These are phyloP conservation scores for Zosterops lateralis DNA, from an alignment of 2,113 vertebrate species.

Conservation along the genomic window DNA sequence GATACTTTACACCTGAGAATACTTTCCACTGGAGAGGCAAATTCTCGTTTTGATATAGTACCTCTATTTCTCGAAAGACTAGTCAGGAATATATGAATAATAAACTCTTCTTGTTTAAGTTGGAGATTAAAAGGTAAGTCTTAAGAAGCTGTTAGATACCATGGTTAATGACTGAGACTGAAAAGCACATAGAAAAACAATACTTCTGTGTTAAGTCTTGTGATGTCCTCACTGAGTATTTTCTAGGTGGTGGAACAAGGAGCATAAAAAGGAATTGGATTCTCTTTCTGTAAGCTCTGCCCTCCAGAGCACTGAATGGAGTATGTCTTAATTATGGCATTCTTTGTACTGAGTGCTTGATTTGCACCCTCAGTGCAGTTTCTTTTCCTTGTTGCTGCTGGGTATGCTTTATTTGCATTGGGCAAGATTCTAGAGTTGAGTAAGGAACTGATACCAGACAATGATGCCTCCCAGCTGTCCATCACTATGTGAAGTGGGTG, in stretches of 20 bases:
- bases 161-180: neutral
- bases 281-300: neutral
- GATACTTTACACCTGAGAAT: neutral
- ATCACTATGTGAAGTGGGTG: neutral
- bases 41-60: neutral
- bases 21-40: neutral
- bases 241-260: neutral
- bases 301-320: neutral
- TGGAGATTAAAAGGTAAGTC: neutral
- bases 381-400: neutral
- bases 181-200: neutral
- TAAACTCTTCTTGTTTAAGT: neutral
- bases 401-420: neutral
- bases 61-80: neutral
- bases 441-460: neutral
- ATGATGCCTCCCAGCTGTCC: neutral
- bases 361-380: neutral
- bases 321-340: neutral
- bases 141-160: neutral
- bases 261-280: neutral
- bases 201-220: neutral
- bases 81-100: neutral
- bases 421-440: neutral
- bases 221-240: neutral
- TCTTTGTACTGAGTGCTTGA: neutral